Evolutionary conservation across 2,888 invertebrate species (phyloP), one percentile per base, ranked within the genome.

Genomic region (Patella depressa): DNA sequence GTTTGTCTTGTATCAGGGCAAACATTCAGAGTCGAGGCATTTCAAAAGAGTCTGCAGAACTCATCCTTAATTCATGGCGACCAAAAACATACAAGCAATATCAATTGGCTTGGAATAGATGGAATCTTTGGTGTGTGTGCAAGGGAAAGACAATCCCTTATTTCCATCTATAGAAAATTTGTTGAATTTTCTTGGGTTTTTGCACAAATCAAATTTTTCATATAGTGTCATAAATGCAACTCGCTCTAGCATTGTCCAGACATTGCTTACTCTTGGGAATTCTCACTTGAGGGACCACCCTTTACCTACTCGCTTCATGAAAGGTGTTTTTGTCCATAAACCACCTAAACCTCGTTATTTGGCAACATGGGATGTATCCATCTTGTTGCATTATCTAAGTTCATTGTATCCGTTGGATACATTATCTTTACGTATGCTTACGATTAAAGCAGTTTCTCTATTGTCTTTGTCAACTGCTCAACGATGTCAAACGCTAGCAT

Each of bases 1-100:
- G 59, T 59, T 59, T 59, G 59, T 59, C 59, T 59, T 59, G 59
- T 59, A 59, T 59, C 59, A 59, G 59, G 59, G 19, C 59, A 59
- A 59, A 59, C 59, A 59, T 59, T 59, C 17, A 59, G 59, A 59
- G 59, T 59, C 17, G 19, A 59, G 59, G 59, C 15, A 59, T 59
- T 59, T 59, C 14, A 59, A 59, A 59, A 59, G 59, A 59, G 59
- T 59, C 59, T 59, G 59, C 59, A 59, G 59, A 59, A 59, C 17
- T 59, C 59, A 59, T 59, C 59, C 59, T 59, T 59, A 59, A 59
- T 19, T 59, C 59, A 15, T 59, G 59, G 59, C 1, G 59, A 59
- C 59, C 59, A 12, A 59, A 59, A 59, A 59, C 59, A 59, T 15
- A 59, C 59, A 59, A 59, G 59, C 59, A 59, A 59, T 59, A 59